Evolutionary conservation across 1,140 invertebrate genomes (phyloP), one percentile per base, ranked within the genome.

Genomic region (Lordiphosa mommai): DNA sequence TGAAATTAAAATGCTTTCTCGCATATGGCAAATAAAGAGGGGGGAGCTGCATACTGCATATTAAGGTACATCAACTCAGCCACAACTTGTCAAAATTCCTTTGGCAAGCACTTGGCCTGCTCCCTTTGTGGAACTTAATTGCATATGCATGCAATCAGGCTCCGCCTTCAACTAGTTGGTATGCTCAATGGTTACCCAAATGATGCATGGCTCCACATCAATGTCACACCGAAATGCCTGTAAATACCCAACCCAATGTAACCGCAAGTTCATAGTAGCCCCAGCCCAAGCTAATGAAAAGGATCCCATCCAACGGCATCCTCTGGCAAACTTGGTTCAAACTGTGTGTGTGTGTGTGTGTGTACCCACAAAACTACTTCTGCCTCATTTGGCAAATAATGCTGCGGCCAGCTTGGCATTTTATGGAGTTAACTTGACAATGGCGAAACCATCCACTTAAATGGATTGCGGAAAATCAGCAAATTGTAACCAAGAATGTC

Each of bases 341-440:
- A n/a, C n/a, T n/a, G n/a, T n/a, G n/a, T 27, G 23, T 27, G 23
- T 27, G 23, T 27, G 23, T 27, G 6, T 23, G 20, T 23, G 20
- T 23, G 20, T 3, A 5, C 7, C 59, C 59, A 44, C 51, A 58
- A 34, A 80, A 71, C 57, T 70, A 70, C 56, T 80, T 72, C 57
- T 68, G 70, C 55, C 76, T 80, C 70, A 72, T 72, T 80, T 72
- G 61, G 46, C 65, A 82, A 71, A 76, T 72, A 67, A 72, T 67
- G 38, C 48, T 46, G 27, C 29, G 17, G 13, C 10, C 20, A 12
- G 32, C 37, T 49, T 46, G 49, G 47, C 57, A 64, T 53, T 64
- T 72, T 64, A 72, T 67, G 38, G 30, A 59, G 61, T 67, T 59
- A 36, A 41, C 30, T 46, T 34, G 32, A 29, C 27, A 60, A 44